A percentile compares a stretch with the other conserved stretches of the same genome.
phyloP scores from a whole-genome alignment of 2,888 invertebrate species.

The Eurois occulta region DNA sequence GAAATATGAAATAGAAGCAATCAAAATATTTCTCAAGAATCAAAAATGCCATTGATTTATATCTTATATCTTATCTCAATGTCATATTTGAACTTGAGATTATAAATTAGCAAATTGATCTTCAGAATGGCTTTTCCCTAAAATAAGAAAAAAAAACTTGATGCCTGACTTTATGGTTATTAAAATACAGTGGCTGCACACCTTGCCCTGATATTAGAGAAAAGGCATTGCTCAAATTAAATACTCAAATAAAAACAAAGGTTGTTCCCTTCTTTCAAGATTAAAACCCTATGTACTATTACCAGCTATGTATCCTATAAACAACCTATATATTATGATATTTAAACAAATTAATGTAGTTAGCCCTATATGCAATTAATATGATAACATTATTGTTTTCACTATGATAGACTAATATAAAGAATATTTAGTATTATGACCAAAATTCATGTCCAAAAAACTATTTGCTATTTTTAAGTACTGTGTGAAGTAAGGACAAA shows the following conservation, averaged over 20 bases:
- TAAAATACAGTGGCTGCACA: no score
- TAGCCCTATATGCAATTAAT: constrained; percentile 56
- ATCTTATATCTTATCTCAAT: not conserved
- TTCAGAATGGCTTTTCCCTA: not conserved
- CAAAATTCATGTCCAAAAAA: constrained; percentile 57
- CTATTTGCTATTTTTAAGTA: constrained; percentile 29
- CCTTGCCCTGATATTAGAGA: not conserved
- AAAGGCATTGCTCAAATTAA: not conserved
- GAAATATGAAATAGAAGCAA: not conserved
- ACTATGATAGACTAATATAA: constrained; percentile 51
- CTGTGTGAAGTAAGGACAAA: constrained; percentile 10
- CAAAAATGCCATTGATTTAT: not conserved
- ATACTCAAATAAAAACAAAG: not conserved
- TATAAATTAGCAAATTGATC: not conserved
- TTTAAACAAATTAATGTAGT: constrained; percentile 52
- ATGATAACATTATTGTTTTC: constrained; percentile 50
- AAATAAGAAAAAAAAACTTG: not conserved
- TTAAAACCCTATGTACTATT: constrained; percentile 29
- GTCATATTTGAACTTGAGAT: not conserved
- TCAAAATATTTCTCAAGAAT: not conserved
- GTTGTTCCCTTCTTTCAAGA: no score
- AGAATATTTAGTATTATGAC: constrained; percentile 51
- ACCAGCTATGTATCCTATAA: constrained; percentile 35
- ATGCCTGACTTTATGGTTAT: not conserved
- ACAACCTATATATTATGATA: constrained; percentile 50